Evolutionary conservation across 1,140 invertebrate genomes (phyloP).

Genomic region (Dreissena polymorpha): DNA sequence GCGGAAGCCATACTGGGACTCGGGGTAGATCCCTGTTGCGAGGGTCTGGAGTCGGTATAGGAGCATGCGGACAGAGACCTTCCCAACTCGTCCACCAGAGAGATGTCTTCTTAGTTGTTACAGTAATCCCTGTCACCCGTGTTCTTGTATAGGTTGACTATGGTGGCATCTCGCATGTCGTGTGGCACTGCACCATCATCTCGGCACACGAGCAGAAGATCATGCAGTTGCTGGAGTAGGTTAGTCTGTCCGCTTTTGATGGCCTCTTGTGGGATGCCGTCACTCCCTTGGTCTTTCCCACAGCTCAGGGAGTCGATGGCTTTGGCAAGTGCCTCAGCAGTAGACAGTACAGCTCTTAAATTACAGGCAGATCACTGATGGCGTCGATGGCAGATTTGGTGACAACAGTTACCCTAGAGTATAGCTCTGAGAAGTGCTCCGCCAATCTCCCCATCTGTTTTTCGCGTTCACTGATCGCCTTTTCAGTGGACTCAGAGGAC

Average conservation of each 20-base stretch:
- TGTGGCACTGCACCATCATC: constrained; percentile 41
- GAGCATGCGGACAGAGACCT: constrained; percentile 34
- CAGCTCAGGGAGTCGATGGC: too few relatives aligned
- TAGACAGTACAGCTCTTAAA: too few relatives aligned
- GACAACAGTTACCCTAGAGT: too few relatives aligned
- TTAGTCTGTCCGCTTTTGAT: not conserved
- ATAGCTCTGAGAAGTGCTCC: too few relatives aligned
- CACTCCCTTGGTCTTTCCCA: not conserved
- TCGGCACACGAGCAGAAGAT: constrained; percentile 19
- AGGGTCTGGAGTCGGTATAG: constrained; percentile 34
- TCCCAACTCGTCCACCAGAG: constrained; percentile 55
- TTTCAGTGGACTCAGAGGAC: too few relatives aligned
- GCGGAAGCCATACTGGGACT: constrained; percentile 60
- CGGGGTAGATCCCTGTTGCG: constrained; percentile 37
- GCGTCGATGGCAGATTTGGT: too few relatives aligned
- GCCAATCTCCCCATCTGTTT: too few relatives aligned
- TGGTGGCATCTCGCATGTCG: constrained; percentile 53
- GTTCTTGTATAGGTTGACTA: constrained; percentile 62
- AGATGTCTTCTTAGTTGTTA: constrained; percentile 29
- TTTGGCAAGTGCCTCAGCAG: too few relatives aligned
- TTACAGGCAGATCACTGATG: too few relatives aligned
- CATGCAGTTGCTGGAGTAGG: too few relatives aligned
- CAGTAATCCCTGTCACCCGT: constrained; percentile 50
- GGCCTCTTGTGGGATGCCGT: not conserved
- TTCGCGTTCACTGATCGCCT: too few relatives aligned